Percentiles rank a stretch among this genome's conserved stretches.
phyloP scores from a whole-genome alignment of 1,140 invertebrate species.

The Drosophila auraria region DNA sequence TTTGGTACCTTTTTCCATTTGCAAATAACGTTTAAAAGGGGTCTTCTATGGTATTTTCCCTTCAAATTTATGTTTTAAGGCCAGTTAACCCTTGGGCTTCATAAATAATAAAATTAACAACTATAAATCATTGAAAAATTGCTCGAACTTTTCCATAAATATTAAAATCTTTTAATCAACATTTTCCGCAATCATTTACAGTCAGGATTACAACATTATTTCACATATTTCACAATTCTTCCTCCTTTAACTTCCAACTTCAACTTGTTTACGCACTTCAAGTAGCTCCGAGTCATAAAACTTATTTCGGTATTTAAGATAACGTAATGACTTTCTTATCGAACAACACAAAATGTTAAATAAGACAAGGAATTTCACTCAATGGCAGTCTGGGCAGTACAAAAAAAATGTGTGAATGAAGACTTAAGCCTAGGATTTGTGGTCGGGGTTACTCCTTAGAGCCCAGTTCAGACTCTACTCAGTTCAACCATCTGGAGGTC shows the following conservation, averaged over 20 bases:
- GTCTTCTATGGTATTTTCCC: too few relatives aligned
- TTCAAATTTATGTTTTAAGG: too few relatives aligned
- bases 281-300: constrained; percentile 43
- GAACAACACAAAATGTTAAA: constrained; percentile 23
- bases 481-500: constrained; percentile 85
- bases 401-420: constrained; percentile 12
- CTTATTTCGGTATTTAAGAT: constrained; percentile 44
- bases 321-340: constrained; percentile 44
- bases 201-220: constrained; percentile 10
- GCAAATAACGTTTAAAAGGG: neutral
- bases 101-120: too few relatives aligned
- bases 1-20: too few relatives aligned
- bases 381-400: constrained; percentile 7
- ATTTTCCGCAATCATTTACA: constrained; percentile 1
- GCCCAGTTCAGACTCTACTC: constrained; percentile 30
- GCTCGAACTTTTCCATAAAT: neutral
- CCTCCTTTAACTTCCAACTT: constrained; percentile 10
- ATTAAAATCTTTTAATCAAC: constrained; percentile 25
- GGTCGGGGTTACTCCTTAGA: neutral
- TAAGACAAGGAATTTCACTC: constrained; percentile 6
- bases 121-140: too few relatives aligned
- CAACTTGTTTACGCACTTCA: constrained; percentile 34
- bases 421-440: constrained; percentile 27
- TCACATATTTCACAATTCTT: constrained; percentile 20
- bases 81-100: too few relatives aligned